phyloP scores from a whole-genome alignment of 2,113 vertebrate genomes.

The Chaetorhynchus papuensis region DNA sequence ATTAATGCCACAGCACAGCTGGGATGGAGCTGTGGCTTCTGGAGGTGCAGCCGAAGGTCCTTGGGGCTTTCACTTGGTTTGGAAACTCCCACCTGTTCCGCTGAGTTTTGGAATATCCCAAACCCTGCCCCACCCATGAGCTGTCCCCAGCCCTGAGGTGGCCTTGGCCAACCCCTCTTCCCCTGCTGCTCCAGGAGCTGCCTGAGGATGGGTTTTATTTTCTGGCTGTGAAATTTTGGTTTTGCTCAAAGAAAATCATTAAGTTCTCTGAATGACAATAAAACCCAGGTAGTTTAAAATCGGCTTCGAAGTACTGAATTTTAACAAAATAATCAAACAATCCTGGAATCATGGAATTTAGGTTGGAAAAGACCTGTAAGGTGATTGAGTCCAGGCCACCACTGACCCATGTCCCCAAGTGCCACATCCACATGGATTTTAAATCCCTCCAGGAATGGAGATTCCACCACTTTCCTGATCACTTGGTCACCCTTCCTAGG shows the following conservation, averaged over 20 bases:
- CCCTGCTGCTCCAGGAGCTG: background rate
- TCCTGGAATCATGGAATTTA: background rate
- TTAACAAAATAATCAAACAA: background rate
- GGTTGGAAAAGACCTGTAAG: background rate
- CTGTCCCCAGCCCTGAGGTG: background rate
- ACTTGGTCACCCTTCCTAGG: background rate
- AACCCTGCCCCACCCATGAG: rapidly evolving
- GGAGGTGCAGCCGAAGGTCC: background rate
- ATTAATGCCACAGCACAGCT: background rate
- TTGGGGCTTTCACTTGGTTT: background rate
- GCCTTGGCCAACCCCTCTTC: background rate
- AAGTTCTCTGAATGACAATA: background rate
- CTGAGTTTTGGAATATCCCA: background rate
- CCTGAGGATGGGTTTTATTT: background rate
- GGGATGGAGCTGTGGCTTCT: background rate
- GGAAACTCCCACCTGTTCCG: background rate
- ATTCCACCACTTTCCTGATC: background rate
- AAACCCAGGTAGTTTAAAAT: background rate
- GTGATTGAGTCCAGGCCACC: background rate
- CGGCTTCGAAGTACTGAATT: background rate
- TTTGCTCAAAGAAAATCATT: background rate
- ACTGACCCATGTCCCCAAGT: background rate
- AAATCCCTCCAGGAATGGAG: background rate
- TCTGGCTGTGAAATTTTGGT: no score
- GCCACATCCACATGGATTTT: background rate